These are phyloP conservation scores for Orcinus orca DNA, from an alignment of 2,113 vertebrate genomes.

Conservation along the genomic window DNA sequence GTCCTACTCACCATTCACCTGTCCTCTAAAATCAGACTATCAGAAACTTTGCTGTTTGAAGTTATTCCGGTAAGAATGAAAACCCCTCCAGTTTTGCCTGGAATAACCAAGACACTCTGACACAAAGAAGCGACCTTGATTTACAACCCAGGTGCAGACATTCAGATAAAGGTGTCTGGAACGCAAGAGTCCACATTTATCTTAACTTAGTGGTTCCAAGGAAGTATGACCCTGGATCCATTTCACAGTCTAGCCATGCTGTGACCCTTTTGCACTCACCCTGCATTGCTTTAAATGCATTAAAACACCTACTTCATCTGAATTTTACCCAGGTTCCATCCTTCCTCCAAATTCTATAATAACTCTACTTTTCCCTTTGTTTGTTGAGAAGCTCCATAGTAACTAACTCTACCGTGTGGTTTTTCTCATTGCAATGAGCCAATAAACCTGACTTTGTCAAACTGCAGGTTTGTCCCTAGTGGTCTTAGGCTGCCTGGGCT, in stretches of 20 bases:
- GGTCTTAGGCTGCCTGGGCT: neutral
- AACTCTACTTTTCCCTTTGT: neutral
- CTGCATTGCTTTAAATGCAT: neutral
- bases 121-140: neutral
- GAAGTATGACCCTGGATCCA: neutral
- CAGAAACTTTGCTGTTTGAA: neutral
- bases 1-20: neutral
- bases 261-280: neutral
- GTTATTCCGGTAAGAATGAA: neutral
- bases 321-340: neutral
- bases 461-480: neutral
- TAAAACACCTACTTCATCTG: neutral
- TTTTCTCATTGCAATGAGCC: neutral
- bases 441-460: neutral
- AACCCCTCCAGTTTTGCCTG: neutral
- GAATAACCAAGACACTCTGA: neutral
- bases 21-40: neutral
- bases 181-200: neutral
- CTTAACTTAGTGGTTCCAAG: neutral
- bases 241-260: neutral
- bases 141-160: neutral
- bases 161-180: neutral
- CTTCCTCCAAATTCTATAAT: neutral
- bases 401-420: too few relatives aligned
- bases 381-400: neutral